Evolutionary conservation across 2,888 invertebrate genomes (phyloP), one percentile per base, ranked within the genome.

Genomic region (Vesta saturnalis): DNA sequence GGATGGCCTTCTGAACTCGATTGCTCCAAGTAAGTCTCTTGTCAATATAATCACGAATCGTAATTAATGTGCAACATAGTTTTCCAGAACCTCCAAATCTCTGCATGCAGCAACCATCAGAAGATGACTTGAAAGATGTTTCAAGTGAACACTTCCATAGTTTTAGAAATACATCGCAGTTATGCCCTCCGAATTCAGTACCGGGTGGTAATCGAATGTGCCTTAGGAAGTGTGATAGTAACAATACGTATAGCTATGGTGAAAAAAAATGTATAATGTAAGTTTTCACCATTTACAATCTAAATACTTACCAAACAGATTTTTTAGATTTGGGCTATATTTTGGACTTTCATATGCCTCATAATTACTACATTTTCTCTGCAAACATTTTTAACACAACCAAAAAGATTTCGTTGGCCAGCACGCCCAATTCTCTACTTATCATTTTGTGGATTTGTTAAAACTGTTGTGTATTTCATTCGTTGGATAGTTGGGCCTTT

Each of bases 341-440:
- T 92, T 2, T 90, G 94, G 84, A 92, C 94, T 0, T 91, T 93
- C 81, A 83, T 94, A 22, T 92, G 94, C 70, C 88, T 94, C 78
- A 86, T 93, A 0, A 91, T 96, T 14, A 95, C 96, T 0, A 86
- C 93, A 0, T 95, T 97, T 82, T 92, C 93, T 0, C 84, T 94
- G 75, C 85, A 94, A 58, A 97, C 97, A 0, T 96, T 95, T 83
- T 90, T 94, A 85, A 92, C 96, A 46, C 96, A 97, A 79, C 93
- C 94, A 23, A 89, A 91, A 39, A 86, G 97, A 60, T 98, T 97
- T 82, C 90, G 94, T 46, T 97, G 97, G 85, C 97, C 97, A 0
- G 97, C 97, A 80, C 87, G 96, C 52, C 96, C 97, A 0, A 93
- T 95, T 43, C 91, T 97, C 66, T 97, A 95, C 85, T 87, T 96